Evolutionary conservation across 2,797 vertebrate species (phyloP).

Genomic region (Sebastolobus altivelis): DNA sequence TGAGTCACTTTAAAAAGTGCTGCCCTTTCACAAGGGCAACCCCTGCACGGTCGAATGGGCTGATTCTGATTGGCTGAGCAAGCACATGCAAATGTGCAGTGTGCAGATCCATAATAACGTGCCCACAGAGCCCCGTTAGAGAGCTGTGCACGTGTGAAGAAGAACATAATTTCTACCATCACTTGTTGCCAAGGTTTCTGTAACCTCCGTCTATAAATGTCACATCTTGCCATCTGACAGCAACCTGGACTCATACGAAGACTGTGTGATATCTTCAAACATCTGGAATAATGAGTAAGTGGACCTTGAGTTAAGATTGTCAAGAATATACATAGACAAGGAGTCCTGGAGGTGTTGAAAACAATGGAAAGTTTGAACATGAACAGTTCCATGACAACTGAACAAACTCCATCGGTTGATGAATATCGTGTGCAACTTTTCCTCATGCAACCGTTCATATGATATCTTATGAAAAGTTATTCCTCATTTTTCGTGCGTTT

Average conservation of each 20-base stretch:
- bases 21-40: slow-evolving; percentile 12
- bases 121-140: not conserved
- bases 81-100: not conserved
- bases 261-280: not conserved
- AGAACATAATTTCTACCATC: not conserved
- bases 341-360: not conserved
- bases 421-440: not conserved
- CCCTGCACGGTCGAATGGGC: not conserved
- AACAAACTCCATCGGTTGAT: not conserved
- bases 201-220: slow-evolving; percentile 3
- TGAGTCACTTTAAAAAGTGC: not conserved
- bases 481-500: too few species aligned
- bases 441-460: too few species aligned
- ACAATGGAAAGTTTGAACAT: not conserved
- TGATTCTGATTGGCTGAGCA: slow-evolving; percentile 8
- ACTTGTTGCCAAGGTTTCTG: slow-evolving; percentile 18
- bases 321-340: not conserved
- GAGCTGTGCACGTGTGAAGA: not conserved
- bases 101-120: not conserved
- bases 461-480: too few species aligned
- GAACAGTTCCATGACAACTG: not conserved
- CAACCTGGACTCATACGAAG: not conserved
- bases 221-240: not conserved
- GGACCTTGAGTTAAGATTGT: not conserved
- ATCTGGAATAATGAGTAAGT: not conserved